A percentile compares a stretch with the other conserved stretches of the same genome.
Conservation (phyloP, 2,888 invertebrate genomes). For the Ormyrus thymus region DNA sequence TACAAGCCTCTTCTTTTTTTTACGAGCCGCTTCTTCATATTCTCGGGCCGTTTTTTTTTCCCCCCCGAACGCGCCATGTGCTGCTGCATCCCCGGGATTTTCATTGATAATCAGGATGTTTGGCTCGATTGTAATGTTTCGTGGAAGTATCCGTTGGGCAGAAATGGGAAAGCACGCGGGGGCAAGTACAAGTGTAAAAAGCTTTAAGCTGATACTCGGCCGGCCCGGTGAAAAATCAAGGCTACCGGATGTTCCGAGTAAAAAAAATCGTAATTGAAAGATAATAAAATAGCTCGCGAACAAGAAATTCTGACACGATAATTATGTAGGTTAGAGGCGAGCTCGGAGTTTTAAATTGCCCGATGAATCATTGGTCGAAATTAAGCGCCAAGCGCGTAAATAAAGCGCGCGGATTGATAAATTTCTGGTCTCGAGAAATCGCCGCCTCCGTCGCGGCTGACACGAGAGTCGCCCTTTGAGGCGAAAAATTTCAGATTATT, state of each 20-base stretch:
- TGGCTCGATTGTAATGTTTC: too few relatives aligned
- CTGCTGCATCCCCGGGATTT: too few relatives aligned
- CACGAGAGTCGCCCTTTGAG: neutral
- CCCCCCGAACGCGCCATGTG: too few relatives aligned
- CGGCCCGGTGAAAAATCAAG: constrained; percentile 12
- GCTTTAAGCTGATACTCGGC: neutral
- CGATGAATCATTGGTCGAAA: neutral
- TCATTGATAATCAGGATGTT: too few relatives aligned
- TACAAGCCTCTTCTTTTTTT: neutral
- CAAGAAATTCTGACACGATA: constrained; percentile 33
- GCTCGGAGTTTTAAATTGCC: neutral
- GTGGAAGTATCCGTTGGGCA: too few relatives aligned
- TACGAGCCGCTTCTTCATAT: too few relatives aligned
- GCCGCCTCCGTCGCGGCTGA: neutral
- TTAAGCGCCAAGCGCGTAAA: neutral
- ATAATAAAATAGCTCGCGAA: constrained; percentile 38
- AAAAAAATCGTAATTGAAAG: constrained; percentile 33
- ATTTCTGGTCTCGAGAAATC: neutral
- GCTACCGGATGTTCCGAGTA: constrained; percentile 35
- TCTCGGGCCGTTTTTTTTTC: neutral
- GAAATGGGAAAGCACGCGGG: too few relatives aligned
- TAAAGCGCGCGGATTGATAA: neutral
- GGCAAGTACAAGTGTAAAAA: too few relatives aligned
- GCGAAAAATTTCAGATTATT: too few relatives aligned
- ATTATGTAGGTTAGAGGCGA: constrained; percentile 41